phyloP scores from a whole-genome alignment of 2,888 invertebrate genomes.

The Macrophya alboannulata region DNA sequence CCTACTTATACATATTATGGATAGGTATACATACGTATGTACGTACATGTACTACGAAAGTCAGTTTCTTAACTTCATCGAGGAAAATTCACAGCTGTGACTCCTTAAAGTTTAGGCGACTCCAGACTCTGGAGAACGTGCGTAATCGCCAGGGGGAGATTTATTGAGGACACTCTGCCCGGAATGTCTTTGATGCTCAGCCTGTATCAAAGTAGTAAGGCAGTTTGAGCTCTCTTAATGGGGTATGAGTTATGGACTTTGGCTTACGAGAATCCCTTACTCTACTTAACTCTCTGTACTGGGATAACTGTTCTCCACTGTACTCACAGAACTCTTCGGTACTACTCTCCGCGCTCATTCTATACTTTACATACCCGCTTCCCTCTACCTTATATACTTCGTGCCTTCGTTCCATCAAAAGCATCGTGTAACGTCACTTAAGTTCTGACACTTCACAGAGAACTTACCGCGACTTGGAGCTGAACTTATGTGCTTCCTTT shows the following conservation, averaged over 20 bases:
- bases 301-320: neutral
- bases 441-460: slow-evolving; percentile 65
- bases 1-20: neutral
- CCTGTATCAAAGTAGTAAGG: slow-evolving; percentile 76
- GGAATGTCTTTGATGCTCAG: slow-evolving; percentile 77
- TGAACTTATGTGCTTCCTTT: slow-evolving; percentile 2
- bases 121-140: neutral
- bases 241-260: slow-evolving; percentile 76
- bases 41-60: neutral
- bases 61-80: neutral
- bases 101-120: slow-evolving; percentile 18
- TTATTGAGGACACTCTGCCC: slow-evolving; percentile 70
- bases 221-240: slow-evolving; percentile 76
- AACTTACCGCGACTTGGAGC: neutral
- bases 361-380: slow-evolving; percentile 38
- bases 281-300: slow-evolving; percentile 45
- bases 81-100: slow-evolving; percentile 18
- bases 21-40: neutral
- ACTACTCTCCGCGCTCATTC: slow-evolving; percentile 51
- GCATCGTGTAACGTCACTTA: slow-evolving; percentile 58
- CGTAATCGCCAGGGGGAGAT: slow-evolving; percentile 64
- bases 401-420: slow-evolving; percentile 43
- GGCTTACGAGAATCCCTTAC: slow-evolving; percentile 60
- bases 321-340: slow-evolving; percentile 11
- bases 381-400: neutral